Percentiles rank a stretch among this genome's conserved stretches.
phyloP scores from a whole-genome alignment of 2,797 vertebrate genomes.

The Phataginus tricuspis region DNA sequence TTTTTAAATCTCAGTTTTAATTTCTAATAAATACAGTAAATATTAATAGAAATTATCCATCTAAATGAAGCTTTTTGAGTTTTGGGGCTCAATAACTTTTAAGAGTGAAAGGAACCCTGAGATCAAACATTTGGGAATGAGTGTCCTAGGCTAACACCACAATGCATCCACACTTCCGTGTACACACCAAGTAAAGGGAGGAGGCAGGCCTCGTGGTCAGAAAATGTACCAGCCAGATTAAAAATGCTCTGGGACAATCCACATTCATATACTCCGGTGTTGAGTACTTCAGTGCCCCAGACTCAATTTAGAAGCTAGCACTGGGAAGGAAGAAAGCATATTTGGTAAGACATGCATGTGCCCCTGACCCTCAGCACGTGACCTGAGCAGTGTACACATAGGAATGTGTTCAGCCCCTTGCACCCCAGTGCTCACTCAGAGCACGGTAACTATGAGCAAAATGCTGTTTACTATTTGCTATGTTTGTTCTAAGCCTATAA shows the following conservation, averaged over 20 bases:
- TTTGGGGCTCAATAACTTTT: background rate
- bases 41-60: background rate
- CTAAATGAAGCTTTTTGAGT: background rate
- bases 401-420: background rate
- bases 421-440: background rate
- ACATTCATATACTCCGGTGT: too few relatives aligned
- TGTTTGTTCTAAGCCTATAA: background rate
- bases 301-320: too few relatives aligned
- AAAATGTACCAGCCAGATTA: background rate
- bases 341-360: background rate
- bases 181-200: background rate
- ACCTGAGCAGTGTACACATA: too few relatives aligned
- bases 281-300: background rate
- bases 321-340: rapidly evolving
- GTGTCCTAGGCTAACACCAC: too few relatives aligned
- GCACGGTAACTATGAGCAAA: background rate
- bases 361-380: rapidly evolving
- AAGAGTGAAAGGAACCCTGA: background rate
- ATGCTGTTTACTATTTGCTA: background rate
- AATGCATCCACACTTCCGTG: background rate
- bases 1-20: background rate
- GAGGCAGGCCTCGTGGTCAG: background rate
- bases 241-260: background rate
- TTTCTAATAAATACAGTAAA: background rate
- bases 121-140: background rate